phyloP scores from a whole-genome alignment of 2,797 vertebrate species.

The Gorsachius magnificus region DNA sequence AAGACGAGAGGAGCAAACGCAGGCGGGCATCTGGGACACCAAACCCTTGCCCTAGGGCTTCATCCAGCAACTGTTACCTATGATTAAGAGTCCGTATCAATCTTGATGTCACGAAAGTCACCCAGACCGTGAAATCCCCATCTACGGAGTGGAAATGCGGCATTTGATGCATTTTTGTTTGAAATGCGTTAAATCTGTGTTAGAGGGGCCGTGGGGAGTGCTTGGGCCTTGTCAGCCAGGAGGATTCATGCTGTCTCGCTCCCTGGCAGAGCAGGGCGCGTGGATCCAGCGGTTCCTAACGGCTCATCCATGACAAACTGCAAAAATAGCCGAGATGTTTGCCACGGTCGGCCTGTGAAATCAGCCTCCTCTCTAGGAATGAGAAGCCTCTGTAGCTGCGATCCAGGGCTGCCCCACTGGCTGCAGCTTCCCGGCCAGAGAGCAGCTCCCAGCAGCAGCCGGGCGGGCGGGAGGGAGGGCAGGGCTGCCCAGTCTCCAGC shows the following conservation, averaged over 20 bases:
- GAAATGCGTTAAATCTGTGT: slow-evolving; percentile 40
- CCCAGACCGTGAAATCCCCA: slow-evolving; percentile 17
- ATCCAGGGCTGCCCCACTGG: neutral
- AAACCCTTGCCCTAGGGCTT: neutral
- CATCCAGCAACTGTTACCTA: slow-evolving; percentile 25
- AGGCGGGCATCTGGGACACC: neutral
- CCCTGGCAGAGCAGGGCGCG: rapidly evolving
- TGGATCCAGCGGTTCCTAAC: neutral
- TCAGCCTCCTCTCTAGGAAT: slow-evolving; percentile 48
- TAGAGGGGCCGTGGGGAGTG: neutral
- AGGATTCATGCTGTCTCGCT: neutral
- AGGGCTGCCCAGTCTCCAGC: neutral
- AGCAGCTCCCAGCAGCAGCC: neutral
- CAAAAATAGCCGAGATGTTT: neutral
- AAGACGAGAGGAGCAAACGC: neutral
- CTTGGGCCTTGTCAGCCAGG: rapidly evolving
- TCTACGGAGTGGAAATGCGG: neutral
- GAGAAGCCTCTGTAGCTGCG: neutral
- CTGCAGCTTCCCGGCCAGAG: neutral
- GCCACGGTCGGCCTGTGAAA: slow-evolving; percentile 4
- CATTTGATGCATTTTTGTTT: slow-evolving; percentile 53
- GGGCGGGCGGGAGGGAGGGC: neutral
- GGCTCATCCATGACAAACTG: slow-evolving; percentile 21
- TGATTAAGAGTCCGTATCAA: slow-evolving; percentile 13
- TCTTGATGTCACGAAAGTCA: slow-evolving; percentile 25